These are phyloP conservation scores for Anagrus nilaparvatae DNA, from an alignment of 1,140 invertebrate species.

Conservation along the genomic window DNA sequence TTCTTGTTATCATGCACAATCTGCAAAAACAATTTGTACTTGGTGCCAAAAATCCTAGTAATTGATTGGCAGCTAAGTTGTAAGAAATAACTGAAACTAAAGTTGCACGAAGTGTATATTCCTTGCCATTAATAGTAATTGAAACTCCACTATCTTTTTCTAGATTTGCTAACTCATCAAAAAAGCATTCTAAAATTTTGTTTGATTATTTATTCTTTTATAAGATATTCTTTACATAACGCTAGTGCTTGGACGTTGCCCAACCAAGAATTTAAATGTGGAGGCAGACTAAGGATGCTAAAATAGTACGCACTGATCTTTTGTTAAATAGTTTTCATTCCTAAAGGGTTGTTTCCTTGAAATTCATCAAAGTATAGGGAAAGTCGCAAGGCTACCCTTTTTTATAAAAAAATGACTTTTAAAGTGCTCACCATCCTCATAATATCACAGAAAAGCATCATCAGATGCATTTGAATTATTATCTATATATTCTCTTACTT, in stretches of 20 bases:
- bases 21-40: conserved; percentile 3
- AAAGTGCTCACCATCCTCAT: no score
- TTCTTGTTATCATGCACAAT: neutral
- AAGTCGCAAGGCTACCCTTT: neutral
- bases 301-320: conserved; percentile 7
- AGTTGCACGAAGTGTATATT: neutral
- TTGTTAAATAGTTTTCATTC: conserved; percentile 1
- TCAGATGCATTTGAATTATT: no score
- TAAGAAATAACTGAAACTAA: neutral
- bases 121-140: neutral
- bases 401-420: neutral
- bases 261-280: neutral
- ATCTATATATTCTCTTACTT: no score
- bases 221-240: neutral
- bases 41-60: conserved; percentile 1
- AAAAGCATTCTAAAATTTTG: conserved; percentile 1
- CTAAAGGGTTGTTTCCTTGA: conserved; percentile 6
- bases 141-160: neutral
- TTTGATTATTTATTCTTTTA: conserved; percentile 5
- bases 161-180: neutral
- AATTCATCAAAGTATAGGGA: conserved; percentile 3
- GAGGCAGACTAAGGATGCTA: neutral
- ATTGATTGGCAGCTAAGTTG: conserved; percentile 3
- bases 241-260: conserved; percentile 1
- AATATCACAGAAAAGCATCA: neutral